Base-by-base conservation (phyloP, 2,113 vertebrate genomes). In the Hepsetus odoe region DNA sequence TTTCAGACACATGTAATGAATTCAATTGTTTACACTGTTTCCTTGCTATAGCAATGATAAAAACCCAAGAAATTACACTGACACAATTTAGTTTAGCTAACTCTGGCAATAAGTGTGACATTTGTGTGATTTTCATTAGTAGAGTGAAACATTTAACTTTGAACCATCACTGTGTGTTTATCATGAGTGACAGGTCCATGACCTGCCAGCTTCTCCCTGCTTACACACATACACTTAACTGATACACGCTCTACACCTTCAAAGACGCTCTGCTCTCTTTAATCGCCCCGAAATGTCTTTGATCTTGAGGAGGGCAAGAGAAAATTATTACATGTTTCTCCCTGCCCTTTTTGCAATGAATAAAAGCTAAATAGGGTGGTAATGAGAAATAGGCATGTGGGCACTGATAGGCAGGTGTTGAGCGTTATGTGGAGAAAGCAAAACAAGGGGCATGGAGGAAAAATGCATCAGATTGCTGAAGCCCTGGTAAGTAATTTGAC, bases 251-350 rank as follows among this genome's bases (percentile, higher is more conserved):
- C 85, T 83, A 80, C 30, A 71, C 83, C 89, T 90, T 91, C 92
- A 92, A 92, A 93, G 89, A 79, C 78, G 79, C 80, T 87, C 67
- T 85, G 87, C 81, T 87, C 86, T 83, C 88, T 90, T 88, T 90
- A 92, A 93, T 92, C 89, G 87, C 86, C 82, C 51, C 78, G 75
- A 77, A 82, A 88, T 88, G 74, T 85, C 88, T 92, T 91, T 92
- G 90, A 94, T 92, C 90, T 89, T 74, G 30, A 87, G 81, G 80
- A 88, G 84, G 87, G 85, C 86, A 84, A 85, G 86, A 81, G 87
- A 88, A 91, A 92, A 91, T 91, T 90, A 92, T 90, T 82, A 90
- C 89, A 90, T 58, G 88, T 91, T 91, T 87, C 82, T 86, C 58
- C 72, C 74, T 83, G 85, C 87, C 88, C 83, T 90, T 91, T n/a